These are phyloP conservation scores for Oceanodroma leucorhoa DNA, from an alignment of 2,797 vertebrate genomes.

Conservation along the genomic window DNA sequence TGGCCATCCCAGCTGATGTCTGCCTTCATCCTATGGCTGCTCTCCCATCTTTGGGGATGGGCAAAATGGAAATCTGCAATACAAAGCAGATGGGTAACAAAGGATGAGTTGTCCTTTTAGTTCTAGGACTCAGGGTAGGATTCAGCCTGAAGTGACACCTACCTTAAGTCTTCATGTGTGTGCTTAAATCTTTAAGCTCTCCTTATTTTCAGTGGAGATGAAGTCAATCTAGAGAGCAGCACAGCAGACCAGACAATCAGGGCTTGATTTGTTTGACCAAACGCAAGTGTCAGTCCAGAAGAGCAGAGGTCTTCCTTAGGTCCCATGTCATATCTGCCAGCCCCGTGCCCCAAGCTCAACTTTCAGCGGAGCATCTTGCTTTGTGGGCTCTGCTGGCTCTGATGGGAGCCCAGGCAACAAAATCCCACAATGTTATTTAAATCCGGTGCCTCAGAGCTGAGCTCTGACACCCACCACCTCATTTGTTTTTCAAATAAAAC, in stretches of 20 bases:
- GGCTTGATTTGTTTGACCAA: neutral
- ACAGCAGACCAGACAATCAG: neutral
- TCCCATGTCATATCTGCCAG: neutral
- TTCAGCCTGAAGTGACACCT: neutral
- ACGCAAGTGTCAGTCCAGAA: neutral
- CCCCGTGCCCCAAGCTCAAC: neutral
- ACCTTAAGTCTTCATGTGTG: neutral
- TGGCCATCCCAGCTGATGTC: neutral
- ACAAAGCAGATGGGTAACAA: neutral
- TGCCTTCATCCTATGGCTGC: neutral
- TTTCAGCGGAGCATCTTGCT: neutral
- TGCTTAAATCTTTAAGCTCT: neutral
- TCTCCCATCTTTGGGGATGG: neutral
- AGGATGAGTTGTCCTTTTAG: neutral
- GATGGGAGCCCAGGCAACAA: neutral
- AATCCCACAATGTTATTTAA: neutral
- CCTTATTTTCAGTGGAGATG: neutral
- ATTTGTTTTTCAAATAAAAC: neutral
- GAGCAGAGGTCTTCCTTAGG: neutral
- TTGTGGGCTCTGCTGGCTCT: neutral
- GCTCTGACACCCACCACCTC: neutral
- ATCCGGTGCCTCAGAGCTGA: neutral
- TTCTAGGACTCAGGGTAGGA: neutral
- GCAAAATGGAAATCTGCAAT: neutral
- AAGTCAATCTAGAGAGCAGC: neutral